Percentiles rank a stretch among this genome's conserved stretches.
These are phyloP conservation scores for Eulacestoma nigropectus DNA, from an alignment of 2,113 vertebrate species.

Conservation along the genomic window DNA sequence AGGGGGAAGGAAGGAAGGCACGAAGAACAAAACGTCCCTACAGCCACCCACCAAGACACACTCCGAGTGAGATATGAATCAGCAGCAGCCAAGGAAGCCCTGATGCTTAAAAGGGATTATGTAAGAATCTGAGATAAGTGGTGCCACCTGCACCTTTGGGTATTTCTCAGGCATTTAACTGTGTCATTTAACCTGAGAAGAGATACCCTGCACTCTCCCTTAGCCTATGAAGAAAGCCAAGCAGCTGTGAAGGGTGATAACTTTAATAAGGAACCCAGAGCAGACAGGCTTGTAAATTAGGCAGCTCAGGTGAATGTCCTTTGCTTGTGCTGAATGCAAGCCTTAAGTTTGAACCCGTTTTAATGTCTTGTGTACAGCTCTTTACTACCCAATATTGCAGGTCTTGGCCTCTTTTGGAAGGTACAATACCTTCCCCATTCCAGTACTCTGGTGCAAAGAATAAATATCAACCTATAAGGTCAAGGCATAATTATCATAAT, in stretches of 20 bases:
- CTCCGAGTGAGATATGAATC: not conserved
- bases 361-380: not conserved
- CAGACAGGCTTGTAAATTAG: not conserved
- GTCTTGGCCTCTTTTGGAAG: not conserved
- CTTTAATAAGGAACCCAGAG: not conserved
- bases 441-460: not conserved
- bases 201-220: not conserved
- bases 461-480: not conserved
- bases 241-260: not conserved
- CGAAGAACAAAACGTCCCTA: conserved; percentile 55
- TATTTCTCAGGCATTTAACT: not conserved
- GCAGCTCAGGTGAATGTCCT: not conserved
- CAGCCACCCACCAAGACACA: conserved; percentile 46
- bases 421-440: not conserved
- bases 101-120: not conserved
- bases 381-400: not conserved
- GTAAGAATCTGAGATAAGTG: conserved; percentile 7
- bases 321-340: not conserved
- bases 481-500: not conserved
- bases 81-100: not conserved
- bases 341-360: not conserved
- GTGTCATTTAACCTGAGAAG: not conserved
- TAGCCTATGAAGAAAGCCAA: not conserved
- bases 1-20: conserved; percentile 27
- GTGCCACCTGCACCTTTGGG: not conserved